Evolutionary conservation across 2,888 invertebrate species (phyloP), one percentile per base, ranked within the genome.

Genomic region (Helobdella robusta): DNA sequence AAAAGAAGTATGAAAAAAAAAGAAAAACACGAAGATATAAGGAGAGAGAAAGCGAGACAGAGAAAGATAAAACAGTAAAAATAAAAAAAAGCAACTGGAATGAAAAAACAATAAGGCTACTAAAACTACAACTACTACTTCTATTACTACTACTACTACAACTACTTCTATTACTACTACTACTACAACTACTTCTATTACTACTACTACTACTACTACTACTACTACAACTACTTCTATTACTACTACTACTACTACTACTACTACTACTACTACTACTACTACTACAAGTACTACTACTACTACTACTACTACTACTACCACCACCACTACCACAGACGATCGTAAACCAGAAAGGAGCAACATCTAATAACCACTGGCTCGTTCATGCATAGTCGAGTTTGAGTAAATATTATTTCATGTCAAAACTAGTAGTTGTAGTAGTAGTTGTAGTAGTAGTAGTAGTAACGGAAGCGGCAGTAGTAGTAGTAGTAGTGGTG

Each of bases 121-220:
- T n/a, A n/a, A n/a, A n/a, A n/a, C 23, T n/a, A n/a, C n/a, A n/a
- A n/a, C n/a, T n/a, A n/a, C n/a, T n/a, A n/a, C n/a, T n/a, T n/a
- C n/a, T n/a, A 52, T 8, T 52, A 18, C 52, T 20, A 20, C 52
- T 20, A 52, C 52, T 52, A 52, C 15, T 18, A 18, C 20, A 18
- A 18, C 11, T 8, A 18, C 20, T 8, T 18, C 52, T 52, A 52
- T 8, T 52, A 52, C 52, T 18, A 64, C 59, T 59, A 67, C 64
- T 64, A 67, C 66, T 59, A 68, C 66, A 64, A 67, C 65, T 56
- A 67, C 64, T 65, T 65, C 65, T 65, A 67, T 56, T 68, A 67
- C 67, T 67, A 67, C 67, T 67, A 68, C 64, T 67, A 67, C 64
- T 68, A 68, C 66, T 67, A 67, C 66, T 68, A 64, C 66, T 68